Evolutionary conservation across 2,888 invertebrate species (phyloP).

Genomic region (Archaeoteleia sp.): DNA sequence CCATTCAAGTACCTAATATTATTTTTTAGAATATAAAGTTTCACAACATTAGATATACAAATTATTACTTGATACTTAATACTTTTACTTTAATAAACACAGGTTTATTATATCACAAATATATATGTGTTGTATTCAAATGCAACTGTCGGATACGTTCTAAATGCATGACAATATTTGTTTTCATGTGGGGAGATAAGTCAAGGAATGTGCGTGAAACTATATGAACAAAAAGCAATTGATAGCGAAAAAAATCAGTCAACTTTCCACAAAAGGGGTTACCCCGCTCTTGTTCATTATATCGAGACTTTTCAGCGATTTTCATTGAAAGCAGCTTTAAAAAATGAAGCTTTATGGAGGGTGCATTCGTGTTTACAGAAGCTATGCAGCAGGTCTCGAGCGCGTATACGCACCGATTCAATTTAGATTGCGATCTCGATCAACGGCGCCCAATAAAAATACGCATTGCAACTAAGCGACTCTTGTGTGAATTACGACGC

Average conservation of each 20-base stretch:
- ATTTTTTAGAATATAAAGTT: too few species aligned
- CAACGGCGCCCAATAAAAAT: constrained; percentile 61
- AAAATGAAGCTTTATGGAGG: constrained; percentile 45
- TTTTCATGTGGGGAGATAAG: too few species aligned
- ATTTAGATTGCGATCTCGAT: constrained; percentile 72
- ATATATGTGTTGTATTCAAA: too few species aligned
- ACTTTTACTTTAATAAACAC: too few species aligned
- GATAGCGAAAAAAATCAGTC: neutral
- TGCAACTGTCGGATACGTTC: too few species aligned
- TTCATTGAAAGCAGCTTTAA: constrained; percentile 61
- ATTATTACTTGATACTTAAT: too few species aligned
- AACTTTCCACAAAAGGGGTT: neutral
- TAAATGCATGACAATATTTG: too few species aligned
- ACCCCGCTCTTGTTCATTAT: constrained; percentile 43
- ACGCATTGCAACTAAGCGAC: constrained; percentile 51
- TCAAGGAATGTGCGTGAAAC: too few species aligned
- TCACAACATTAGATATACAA: too few species aligned
- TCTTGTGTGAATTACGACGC: constrained; percentile 51
- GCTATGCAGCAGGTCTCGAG: constrained; percentile 47
- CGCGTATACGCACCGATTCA: constrained; percentile 58
- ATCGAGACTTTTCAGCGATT: constrained; percentile 57
- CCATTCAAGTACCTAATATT: too few species aligned
- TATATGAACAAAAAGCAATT: constrained; percentile 4
- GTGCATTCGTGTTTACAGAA: constrained; percentile 59
- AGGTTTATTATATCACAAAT: too few species aligned